phyloP scores from a whole-genome alignment of 2,113 vertebrate species.

The Formicarius rufipectus region DNA sequence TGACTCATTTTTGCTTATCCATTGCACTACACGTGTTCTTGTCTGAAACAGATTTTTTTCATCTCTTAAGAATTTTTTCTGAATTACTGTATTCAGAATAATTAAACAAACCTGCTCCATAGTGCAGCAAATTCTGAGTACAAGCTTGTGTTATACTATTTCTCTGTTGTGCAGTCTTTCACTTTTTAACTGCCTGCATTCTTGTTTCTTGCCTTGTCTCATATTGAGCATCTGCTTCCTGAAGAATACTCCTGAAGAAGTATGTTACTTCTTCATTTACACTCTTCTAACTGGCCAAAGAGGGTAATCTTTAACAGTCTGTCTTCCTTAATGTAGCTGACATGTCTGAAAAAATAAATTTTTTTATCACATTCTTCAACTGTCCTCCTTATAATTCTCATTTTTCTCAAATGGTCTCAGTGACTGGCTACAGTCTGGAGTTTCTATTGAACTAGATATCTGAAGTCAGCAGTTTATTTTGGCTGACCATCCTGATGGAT shows the following conservation, averaged over 20 bases:
- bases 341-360: background rate
- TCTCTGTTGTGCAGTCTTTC: background rate
- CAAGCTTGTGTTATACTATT: background rate
- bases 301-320: background rate
- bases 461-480: background rate
- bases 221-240: background rate
- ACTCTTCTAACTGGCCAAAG: background rate
- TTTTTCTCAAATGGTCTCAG: background rate
- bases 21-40: background rate
- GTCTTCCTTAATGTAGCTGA: background rate
- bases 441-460: background rate
- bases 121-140: background rate
- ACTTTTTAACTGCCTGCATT: background rate
- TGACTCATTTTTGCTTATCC: background rate
- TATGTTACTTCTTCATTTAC: background rate
- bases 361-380: background rate
- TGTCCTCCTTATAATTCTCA: background rate
- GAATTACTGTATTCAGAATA: background rate
- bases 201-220: background rate
- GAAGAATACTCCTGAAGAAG: no score
- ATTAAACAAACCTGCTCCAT: background rate
- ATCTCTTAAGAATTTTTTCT: background rate
- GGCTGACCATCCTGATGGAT: background rate
- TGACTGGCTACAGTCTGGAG: background rate
- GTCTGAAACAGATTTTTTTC: background rate